Evolutionary conservation across 2,797 vertebrate genomes (phyloP), one percentile per base, ranked within the genome.

Genomic region (Nyctalus aviator): DNA sequence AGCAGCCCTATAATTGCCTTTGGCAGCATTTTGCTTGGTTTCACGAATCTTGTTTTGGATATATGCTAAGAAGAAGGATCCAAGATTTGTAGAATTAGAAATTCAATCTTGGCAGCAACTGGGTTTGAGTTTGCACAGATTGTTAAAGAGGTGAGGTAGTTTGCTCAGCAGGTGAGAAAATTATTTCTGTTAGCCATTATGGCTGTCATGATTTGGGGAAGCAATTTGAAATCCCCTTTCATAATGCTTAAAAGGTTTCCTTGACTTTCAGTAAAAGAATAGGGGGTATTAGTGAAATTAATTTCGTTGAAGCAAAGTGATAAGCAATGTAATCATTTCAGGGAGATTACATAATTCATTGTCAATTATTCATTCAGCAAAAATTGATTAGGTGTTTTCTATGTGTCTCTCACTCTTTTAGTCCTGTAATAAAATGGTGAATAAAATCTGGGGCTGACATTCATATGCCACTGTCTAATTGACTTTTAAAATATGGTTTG

Each of bases 151-250:
- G 76, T 91, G 66, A 96, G 44, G 73, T 37, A 41, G 57, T 85
- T 94, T 94, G 71, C 86, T 95, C 75, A 94, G 81, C 91, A 95
- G 93, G 89, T 96, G 64, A 95, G 66, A 88, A 88, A 91, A 84
- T 88, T 83, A 94, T 94, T 97, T 89, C 94, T 96, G 91, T 86
- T 96, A 94, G 71, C 44, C 89, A 91, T 94, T 96, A 90, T 82
- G 50, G 84, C 78, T 96, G 89, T 91, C 90, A 88, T 21, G 72
- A 62, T 72, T 91, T 90, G 64, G 50, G 82, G 21, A 62, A 92
- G 64, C 55, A 83, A 90, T 92, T 90, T 14, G 73, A 88, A 91
- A 85, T 44, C 23, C 41, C 17, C 30, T 95, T 94, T 94, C 32
- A 32, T 48, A 79, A 85, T 50, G 41, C 27, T 93, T 75, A 55